Conservation (phyloP, 2,888 invertebrate species). For the Taenaris catops region DNA sequence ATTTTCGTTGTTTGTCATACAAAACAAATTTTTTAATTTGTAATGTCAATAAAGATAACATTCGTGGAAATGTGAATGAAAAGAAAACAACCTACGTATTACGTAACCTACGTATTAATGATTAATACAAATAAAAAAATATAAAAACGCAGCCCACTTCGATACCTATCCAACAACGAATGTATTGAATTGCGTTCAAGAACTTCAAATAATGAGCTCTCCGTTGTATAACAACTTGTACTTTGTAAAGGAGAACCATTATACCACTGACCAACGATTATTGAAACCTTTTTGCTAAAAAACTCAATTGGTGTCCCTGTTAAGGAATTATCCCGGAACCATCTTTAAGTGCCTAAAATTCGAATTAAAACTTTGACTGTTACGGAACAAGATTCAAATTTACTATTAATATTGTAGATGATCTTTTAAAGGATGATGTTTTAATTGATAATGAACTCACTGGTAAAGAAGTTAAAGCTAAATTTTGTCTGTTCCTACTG, state of each 20-base stretch:
- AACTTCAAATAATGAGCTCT: constrained; percentile 31
- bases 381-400: constrained; percentile 26
- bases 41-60: no score
- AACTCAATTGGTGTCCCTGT: constrained; percentile 42
- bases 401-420: constrained; percentile 17
- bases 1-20: no score
- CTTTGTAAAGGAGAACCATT: constrained; percentile 29
- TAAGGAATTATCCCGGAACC: constrained; percentile 31
- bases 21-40: no score
- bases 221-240: constrained; percentile 28
- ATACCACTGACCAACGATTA: constrained; percentile 42
- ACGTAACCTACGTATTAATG: constrained; percentile 16
- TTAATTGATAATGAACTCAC: constrained; percentile 27
- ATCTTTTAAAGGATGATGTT: constrained; percentile 18
- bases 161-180: constrained; percentile 22
- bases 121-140: constrained; percentile 23
- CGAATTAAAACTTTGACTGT: constrained; percentile 27
- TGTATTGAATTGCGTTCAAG: constrained; percentile 28
- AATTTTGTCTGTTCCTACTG: constrained; percentile 22
- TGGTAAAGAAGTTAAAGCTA: constrained; percentile 24
- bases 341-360: constrained; percentile 32
- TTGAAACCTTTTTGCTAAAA: constrained; percentile 45
- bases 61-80: no score
- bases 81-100: no score
- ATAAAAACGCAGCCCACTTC: constrained; percentile 23